Base-by-base conservation (phyloP, 2,113 vertebrate genomes). In the Pungitius pungitius region DNA sequence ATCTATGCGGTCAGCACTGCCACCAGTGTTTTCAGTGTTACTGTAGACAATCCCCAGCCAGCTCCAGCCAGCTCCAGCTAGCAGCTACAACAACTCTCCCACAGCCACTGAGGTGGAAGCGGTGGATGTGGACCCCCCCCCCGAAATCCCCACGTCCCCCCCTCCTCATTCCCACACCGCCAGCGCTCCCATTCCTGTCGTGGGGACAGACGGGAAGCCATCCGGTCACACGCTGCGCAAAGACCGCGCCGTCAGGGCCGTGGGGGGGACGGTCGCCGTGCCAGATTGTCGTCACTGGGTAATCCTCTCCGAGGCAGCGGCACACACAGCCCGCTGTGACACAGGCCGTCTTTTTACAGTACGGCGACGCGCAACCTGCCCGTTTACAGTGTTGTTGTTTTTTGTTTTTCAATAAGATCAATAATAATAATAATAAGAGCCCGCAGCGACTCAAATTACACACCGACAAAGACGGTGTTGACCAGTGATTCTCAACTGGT, bases 151-250 rank as follows among this genome's bases (percentile, higher is more conserved):
- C 60, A 81, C 80, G 87, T 90, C 90, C 88, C 75, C 58, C 30
- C 30, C 30, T 87, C 69, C 47, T 85, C 78, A 83, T 90, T 87
- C 90, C 75, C 79, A 87, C 82, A 87, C 82, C 3, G 39, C 76
- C 57, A 24, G 60, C 85, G 47, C 60, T 75, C 72, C 81, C 84
- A 80, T 83, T 88, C 86, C 81, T 86, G 77, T 87, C 64, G 77
- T 68, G 62, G 83, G 78, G 87, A 88, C 85, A 88, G 78, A 88
- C 84, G 85, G 75, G 78, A 83, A 73, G 70, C 84, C 84, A 78
- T 93, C 92, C 92, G 89, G 91, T 92, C 92, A 86, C 92, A 92
- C 87, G 86, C 86, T 90, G 86, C 84, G 84, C 85, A 89, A 69
- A 88, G 81, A 52, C 74, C n/a, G 69, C 57, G 66, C 73, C 55